Conservation (phyloP, 2,113 vertebrate species). For the Gopherus evgoodei region DNA sequence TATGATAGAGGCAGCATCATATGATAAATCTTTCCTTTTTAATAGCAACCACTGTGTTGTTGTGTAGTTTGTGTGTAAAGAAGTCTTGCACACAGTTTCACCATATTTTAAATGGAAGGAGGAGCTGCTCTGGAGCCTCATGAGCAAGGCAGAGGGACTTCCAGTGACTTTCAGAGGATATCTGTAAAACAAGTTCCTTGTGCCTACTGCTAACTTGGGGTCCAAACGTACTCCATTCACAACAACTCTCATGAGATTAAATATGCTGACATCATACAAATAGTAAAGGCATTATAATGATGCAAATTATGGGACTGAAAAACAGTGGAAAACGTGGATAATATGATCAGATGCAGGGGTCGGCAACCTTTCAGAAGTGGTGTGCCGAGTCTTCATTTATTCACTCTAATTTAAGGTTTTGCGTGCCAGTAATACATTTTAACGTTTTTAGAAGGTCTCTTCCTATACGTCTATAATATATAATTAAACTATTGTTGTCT, state of each 20-base stretch:
- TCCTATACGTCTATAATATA: no score
- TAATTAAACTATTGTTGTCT: no score
- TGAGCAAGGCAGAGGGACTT: not conserved
- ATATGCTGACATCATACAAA: not conserved
- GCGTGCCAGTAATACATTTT: no score
- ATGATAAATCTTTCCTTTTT: not conserved
- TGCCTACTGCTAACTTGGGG: not conserved
- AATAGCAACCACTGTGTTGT: not conserved
- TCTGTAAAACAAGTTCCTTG: accelerated
- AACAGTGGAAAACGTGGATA: not conserved
- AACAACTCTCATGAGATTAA: not conserved
- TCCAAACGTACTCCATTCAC: not conserved
- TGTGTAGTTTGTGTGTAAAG: accelerated
- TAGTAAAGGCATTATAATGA: not conserved
- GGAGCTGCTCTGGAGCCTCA: not conserved
- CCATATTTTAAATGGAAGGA: not conserved
- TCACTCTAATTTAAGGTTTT: no score
- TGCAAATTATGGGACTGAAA: not conserved
- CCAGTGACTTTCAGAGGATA: not conserved
- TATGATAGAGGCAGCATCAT: not conserved
- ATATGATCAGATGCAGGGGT: not conserved
- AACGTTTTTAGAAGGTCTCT: no score
- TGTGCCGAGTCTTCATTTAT: no score
- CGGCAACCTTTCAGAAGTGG: no score
- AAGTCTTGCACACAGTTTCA: accelerated